Evolutionary conservation across 1,140 invertebrate species (phyloP), one percentile per base, ranked within the genome.

Genomic region (Macrobrachium rosenbergii): DNA sequence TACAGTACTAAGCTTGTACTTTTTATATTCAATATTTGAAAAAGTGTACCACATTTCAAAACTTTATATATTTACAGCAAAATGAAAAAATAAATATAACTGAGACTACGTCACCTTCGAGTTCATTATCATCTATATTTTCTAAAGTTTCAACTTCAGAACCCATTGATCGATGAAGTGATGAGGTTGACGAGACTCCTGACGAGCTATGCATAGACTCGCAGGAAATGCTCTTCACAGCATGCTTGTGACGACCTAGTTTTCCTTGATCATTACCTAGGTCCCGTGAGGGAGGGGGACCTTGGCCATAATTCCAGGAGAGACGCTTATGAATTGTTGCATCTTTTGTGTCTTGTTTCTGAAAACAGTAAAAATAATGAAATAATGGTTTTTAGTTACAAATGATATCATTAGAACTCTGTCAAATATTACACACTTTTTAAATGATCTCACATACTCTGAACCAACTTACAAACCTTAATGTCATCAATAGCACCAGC

Each of bases 401-500:
- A 37, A 37, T 52, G 52, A 52, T 52, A 10, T 52, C 12, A 2
- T 0, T 52, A 52, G 52, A 52, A 52, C 52, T 52, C 52, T 52
- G 52, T 52, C 2, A 52, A 52, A 52, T 52, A 52, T 37, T 37
- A 52, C 52, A 8, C 12, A 52, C 52, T 10, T 10, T 12, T 52
- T 12, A 52, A 72, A 37, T 14, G 37, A 10, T 19, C 2, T 45
- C 72, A 75, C 10, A 19, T 75, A 23, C 28, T 12, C 52, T 58
- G 37, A 23, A 67, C 69, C 60, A 62, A 79, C 60, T 10, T 28
- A 45, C 77, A 90, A 91, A 94, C 94, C 91, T 94, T 94, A 62
- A 95, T 92, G 90, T 95, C 94, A 91, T 95, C 94, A 81, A 95
- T 94, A 21, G 94, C 93, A 84, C 95, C 94, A 8, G 94, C 94